Base-by-base conservation (phyloP, 2,113 vertebrate species). In the Rhinogobius similis region DNA sequence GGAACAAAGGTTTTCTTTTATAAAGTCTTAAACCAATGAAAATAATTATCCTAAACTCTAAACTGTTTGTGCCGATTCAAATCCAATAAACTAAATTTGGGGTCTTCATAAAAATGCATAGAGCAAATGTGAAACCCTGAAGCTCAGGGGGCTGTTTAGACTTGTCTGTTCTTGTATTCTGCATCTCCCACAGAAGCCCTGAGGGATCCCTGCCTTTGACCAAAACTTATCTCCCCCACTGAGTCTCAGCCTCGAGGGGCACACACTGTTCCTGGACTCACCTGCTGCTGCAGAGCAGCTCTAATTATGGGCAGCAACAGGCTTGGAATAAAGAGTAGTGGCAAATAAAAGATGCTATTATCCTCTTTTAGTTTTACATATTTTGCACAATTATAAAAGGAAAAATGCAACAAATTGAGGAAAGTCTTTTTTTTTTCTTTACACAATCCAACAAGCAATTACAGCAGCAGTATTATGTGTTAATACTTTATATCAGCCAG, bases 131-230 rank as follows among this genome's bases (percentile, higher is more conserved):
- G 5, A 58, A 58, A 58, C 4, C 26, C 55, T 6, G 5, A 1
- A 13, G 23, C 52, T 55, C 23, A 4, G 9, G 55, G 55, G 12
- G 55, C 55, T 58, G 55, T 58, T 58, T 27, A 29, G 7, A 58
- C 24, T 6, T 58, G 26, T 29, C 55, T 58, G 26, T 58, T 29
- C 26, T 58, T 9, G 55, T 27, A 27, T 29, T 58, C 55, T 58
- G 13, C 26, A 29, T 58, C 55, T 18, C 14, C 50, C 52, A 23
- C 23, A 55, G 52, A 55, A 55, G 23, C 52, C 55, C 55, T 29
- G 55, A 58, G 55, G 55, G 26, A 58, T 29, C 21, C n/a, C 50
- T 52, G 50, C n/a, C 55, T 58, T 58, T 58, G 24, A 58, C 55
- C 55, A 58, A 58, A 58, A 29, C 55, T 58, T 27, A 52, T 52